phyloP scores from a whole-genome alignment of 2,797 vertebrate genomes.

The Pampus argenteus region DNA sequence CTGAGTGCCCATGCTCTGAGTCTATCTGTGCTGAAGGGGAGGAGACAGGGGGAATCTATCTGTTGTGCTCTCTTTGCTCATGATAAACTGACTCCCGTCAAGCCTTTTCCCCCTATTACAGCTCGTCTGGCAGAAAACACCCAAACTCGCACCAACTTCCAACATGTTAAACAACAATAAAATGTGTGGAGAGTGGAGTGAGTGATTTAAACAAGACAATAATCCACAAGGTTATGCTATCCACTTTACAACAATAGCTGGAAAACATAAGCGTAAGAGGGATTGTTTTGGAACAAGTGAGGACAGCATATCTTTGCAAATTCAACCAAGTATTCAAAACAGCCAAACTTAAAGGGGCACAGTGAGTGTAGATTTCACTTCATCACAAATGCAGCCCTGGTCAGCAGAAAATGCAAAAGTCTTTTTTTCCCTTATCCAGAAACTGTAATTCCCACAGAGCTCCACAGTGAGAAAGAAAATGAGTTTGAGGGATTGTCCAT shows the following conservation, averaged over 20 bases:
- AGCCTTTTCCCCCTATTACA: slow-evolving; percentile 79
- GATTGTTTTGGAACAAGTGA: slow-evolving; percentile 72
- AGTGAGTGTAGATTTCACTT: slow-evolving; percentile 53
- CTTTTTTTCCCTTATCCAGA: slow-evolving; percentile 63
- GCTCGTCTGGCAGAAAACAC: slow-evolving; percentile 81
- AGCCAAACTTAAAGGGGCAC: slow-evolving; percentile 52
- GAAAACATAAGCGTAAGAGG: slow-evolving; percentile 33
- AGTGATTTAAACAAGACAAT: slow-evolving; percentile 61
- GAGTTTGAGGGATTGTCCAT: slow-evolving; percentile 82
- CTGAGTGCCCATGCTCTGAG: slow-evolving; percentile 84
- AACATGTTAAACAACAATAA: slow-evolving; percentile 74
- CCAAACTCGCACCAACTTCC: slow-evolving; percentile 74
- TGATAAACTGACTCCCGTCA: slow-evolving; percentile 87
- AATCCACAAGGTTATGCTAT: slow-evolving; percentile 71
- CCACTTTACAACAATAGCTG: slow-evolving; percentile 10
- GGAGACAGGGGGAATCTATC: slow-evolving; percentile 85
- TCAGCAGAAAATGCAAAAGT: slow-evolving; percentile 53
- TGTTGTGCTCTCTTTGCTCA: slow-evolving; percentile 87
- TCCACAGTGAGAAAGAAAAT: slow-evolving; percentile 79
- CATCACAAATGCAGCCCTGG: slow-evolving; percentile 54
- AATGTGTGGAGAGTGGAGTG: slow-evolving; percentile 39
- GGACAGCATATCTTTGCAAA: slow-evolving; percentile 52
- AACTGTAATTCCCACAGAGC: slow-evolving; percentile 80
- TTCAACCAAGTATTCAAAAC: slow-evolving; percentile 63
- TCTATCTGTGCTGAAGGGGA: slow-evolving; percentile 87